These are phyloP conservation scores for Acrossocheilus fasciatus DNA, from an alignment of 2,797 vertebrate species.

Conservation along the genomic window DNA sequence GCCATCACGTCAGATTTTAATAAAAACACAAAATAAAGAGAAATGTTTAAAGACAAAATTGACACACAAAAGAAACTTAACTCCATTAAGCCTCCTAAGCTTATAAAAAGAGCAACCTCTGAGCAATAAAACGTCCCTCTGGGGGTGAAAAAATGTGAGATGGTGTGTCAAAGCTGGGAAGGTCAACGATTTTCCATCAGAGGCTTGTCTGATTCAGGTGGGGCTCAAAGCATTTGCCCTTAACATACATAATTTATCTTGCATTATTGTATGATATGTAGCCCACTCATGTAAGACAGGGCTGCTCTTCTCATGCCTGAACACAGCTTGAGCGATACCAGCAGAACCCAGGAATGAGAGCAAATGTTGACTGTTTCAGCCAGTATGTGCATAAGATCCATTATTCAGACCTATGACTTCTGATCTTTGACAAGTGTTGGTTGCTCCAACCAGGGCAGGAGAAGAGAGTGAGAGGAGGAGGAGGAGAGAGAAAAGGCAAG, in stretches of 20 bases:
- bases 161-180: conserved; percentile 22
- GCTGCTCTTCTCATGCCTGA: conserved; percentile 13
- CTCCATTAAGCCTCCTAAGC: neutral
- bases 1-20: neutral
- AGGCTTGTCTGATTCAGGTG: conserved; percentile 20
- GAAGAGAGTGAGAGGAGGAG: conserved; percentile 28
- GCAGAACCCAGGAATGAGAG: neutral
- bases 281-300: neutral
- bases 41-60: neutral
- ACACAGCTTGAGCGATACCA: neutral
- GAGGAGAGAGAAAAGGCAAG: conserved; percentile 17
- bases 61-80: neutral
- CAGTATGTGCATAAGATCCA: conserved; percentile 13
- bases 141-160: conserved; percentile 6
- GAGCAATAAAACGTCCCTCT: neutral
- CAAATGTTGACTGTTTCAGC: conserved; percentile 23
- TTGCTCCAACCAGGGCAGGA: neutral
- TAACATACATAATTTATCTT: conserved; percentile 26
- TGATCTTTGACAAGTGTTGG: conserved; percentile 44
- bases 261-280: neutral
- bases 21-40: neutral
- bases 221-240: neutral
- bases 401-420: conserved; percentile 35
- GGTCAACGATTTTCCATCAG: conserved; percentile 25
- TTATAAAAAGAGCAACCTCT: neutral